phyloP scores from a whole-genome alignment of 2,888 invertebrate genomes.

The Congeria kusceri region DNA sequence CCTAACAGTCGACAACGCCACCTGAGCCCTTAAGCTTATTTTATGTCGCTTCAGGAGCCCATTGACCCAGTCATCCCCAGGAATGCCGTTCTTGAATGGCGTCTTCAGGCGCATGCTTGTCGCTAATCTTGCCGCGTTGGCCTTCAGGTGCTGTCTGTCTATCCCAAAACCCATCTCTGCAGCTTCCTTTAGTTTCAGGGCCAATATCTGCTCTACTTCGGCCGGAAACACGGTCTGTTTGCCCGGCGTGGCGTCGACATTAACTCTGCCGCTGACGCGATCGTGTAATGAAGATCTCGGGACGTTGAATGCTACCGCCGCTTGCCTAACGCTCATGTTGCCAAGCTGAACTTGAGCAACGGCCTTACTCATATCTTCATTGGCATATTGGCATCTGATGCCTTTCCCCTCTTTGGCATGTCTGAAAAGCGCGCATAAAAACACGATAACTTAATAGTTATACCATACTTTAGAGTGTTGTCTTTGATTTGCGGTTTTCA shows the following conservation, averaged over 20 bases:
- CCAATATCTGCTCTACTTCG: not conserved
- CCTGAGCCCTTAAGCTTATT: not conserved
- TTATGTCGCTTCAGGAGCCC: not conserved
- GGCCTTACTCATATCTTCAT: not conserved
- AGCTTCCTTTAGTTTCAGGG: not conserved
- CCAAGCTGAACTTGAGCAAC: not conserved
- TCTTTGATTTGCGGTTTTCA: too few relatives aligned
- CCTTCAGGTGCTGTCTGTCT: not conserved
- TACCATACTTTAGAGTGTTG: too few relatives aligned
- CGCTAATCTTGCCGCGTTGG: not conserved
- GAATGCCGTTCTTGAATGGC: constrained; percentile 11
- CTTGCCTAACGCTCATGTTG: not conserved
- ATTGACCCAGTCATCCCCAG: constrained; percentile 18
- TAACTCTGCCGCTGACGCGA: constrained; percentile 4
- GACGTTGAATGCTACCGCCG: not conserved
- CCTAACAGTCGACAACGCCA: not conserved
- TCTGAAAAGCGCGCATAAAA: too few relatives aligned
- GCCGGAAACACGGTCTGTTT: constrained; percentile 1
- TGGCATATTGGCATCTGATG: constrained; percentile 6
- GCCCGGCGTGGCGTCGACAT: not conserved
- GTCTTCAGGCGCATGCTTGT: not conserved
- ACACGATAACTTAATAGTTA: too few relatives aligned
- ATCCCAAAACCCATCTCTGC: constrained; percentile 7
- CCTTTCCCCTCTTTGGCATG: constrained; percentile 7
- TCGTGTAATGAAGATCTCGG: constrained; percentile 1